These are phyloP conservation scores for Macrocentrus cingulum DNA, from an alignment of 1,140 invertebrate genomes.

Conservation along the genomic window DNA sequence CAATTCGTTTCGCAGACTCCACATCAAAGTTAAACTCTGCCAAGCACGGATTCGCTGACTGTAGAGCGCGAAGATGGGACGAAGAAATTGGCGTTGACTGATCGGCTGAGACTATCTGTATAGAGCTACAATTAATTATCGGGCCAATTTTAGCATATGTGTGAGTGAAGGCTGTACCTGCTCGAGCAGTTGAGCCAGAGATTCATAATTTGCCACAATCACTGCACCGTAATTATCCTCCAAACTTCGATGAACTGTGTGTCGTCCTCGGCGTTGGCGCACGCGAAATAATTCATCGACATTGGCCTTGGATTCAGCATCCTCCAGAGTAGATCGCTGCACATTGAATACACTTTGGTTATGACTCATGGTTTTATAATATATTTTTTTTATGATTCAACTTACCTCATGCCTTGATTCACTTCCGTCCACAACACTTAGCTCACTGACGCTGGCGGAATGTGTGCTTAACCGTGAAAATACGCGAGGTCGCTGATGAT, in stretches of 20 bases:
- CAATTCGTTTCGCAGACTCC: conserved; percentile 62
- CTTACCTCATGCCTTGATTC: conserved; percentile 48
- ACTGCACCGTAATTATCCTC: conserved; percentile 88
- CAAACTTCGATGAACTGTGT: conserved; percentile 77
- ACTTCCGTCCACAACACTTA: conserved; percentile 76
- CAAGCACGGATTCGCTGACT: conserved; percentile 71
- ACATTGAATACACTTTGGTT: too few species aligned
- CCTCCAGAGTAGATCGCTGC: conserved; percentile 60
- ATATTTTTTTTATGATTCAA: too few species aligned
- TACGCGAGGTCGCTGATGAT: too few species aligned
- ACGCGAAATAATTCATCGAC: conserved; percentile 62
- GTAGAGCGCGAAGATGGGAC: conserved; percentile 67
- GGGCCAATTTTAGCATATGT: background rate
- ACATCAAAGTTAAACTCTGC: conserved; percentile 69
- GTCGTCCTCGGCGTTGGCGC: conserved; percentile 73
- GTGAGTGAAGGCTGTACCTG: conserved; percentile 61
- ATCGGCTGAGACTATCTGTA: conserved; percentile 63
- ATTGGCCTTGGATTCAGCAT: conserved; percentile 57
- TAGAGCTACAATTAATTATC: background rate
- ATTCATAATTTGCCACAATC: conserved; percentile 85
- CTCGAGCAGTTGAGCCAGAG: conserved; percentile 79
- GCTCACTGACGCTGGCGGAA: conserved; percentile 79
- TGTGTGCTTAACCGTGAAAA: conserved; percentile 65
- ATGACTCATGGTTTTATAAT: too few species aligned
- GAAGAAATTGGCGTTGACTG: conserved; percentile 68